Evolutionary conservation across 2,797 vertebrate species (phyloP), one percentile per base, ranked within the genome.

Genomic region (Acomys russatus): DNA sequence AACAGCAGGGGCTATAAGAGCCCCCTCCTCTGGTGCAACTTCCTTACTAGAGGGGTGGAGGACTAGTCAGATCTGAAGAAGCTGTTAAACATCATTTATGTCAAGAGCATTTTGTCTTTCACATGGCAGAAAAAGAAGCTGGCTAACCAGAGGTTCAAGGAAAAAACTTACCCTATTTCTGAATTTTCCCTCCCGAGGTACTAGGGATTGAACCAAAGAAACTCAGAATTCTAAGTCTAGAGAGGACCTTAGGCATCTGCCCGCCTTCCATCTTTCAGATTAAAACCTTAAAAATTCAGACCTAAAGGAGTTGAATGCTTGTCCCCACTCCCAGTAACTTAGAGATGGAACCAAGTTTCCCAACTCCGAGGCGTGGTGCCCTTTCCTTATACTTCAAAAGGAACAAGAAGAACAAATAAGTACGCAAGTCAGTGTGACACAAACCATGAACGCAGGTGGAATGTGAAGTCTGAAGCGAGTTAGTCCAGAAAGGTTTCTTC

Each of bases 331-430:
- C 54, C 49, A 83, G 51, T 38, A 35, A 82, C 80, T 82, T n/a
- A 56, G 80, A 49, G 9, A 63, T 2, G 30, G 78, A 85, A 44
- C 44, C 61, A 92, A 33, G 20, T 86, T 86, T 79, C 61, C 33
- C 4, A 38, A 86, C 59, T 86, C 74, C 22, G 38, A 87, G 22
- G 33, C 66, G 54, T 44, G 49, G 6, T n/a, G n/a, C 14, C 38
- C 70, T 83, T 94, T 70, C 25, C 59, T 88, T 33, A 9, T 18
- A 59, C 17, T 88, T 92, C 89, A 93, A 86, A 92, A 92, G 78
- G 74, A 95, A 35, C 22, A 63, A 59, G 25, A 64, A 64, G 74
- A 73, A 68, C 49, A 84, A 59, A 59, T 73, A 94, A 74, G 49
- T 33, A 54, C 3, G 49, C 56, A 66, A 76, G 85, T 88, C 89